phyloP scores from a whole-genome alignment of 1,140 invertebrate species.

The Ceratoteleas bidentatus region DNA sequence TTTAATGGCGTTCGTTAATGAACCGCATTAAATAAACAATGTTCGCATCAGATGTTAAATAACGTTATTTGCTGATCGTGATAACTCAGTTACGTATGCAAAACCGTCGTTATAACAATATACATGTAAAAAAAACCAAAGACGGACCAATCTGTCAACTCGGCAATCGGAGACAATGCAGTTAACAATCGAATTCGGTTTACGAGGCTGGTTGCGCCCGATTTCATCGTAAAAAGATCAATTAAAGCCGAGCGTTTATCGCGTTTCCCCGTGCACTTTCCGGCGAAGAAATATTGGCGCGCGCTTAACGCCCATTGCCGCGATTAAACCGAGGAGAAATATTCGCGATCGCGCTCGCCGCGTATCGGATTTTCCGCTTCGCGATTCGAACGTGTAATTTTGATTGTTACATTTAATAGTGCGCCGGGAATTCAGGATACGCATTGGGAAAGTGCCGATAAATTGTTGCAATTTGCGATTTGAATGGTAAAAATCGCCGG shows the following conservation, averaged over 20 bases:
- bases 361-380: neutral
- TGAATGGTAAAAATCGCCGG: no score
- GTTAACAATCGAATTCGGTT: slow-evolving; percentile 34
- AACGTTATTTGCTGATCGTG: no score
- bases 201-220: slow-evolving; percentile 29
- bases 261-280: slow-evolving; percentile 10
- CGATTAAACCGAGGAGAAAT: slow-evolving; percentile 2
- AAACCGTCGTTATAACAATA: no score
- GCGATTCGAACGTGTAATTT: neutral
- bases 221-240: slow-evolving; percentile 25
- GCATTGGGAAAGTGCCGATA: no score
- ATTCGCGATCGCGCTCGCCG: neutral
- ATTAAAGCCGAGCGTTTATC: slow-evolving; percentile 29
- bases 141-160: slow-evolving; percentile 24
- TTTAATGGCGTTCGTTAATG: no score
- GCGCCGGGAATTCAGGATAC: no score
- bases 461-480: no score
- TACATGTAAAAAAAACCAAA: no score
- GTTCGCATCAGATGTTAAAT: no score
- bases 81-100: no score
- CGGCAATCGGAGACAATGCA: slow-evolving; percentile 7
- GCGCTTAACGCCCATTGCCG: slow-evolving; percentile 7
- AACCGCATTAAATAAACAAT: no score
- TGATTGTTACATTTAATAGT: no score
- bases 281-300: slow-evolving; percentile 11